Percentiles rank a stretch among this genome's conserved stretches.
These are phyloP conservation scores for Protobothrops flavoviridis DNA, from an alignment of 2,113 vertebrate species.

Conservation along the genomic window DNA sequence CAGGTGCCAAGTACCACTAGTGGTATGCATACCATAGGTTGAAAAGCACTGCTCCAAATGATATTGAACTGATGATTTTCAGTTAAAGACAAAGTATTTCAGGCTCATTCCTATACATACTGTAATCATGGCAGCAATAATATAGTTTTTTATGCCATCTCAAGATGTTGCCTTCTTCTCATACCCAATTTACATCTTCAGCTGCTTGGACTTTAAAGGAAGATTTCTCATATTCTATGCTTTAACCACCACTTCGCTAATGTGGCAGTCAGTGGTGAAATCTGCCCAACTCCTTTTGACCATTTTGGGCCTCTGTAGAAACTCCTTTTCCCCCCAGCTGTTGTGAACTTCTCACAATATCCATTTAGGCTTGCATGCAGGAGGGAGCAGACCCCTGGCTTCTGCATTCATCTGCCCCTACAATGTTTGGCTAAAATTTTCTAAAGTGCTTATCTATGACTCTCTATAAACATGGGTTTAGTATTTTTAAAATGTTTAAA, in stretches of 20 bases:
- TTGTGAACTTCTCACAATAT: background rate
- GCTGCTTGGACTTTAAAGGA: background rate
- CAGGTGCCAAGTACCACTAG: no score
- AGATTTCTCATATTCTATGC: background rate
- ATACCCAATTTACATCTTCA: background rate
- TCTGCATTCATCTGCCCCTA: background rate
- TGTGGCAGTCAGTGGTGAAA: background rate
- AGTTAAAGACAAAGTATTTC: background rate
- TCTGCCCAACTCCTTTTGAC: background rate
- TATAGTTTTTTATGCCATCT: background rate
- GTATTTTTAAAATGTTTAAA: background rate
- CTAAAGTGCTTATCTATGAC: background rate
- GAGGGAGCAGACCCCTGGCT: background rate
- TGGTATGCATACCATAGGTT: no score
- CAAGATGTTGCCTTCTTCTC: background rate
- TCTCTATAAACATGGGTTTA: background rate
- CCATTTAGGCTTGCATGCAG: background rate
- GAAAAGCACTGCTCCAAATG: background rate
- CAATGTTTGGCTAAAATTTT: background rate
- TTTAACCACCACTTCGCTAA: background rate
- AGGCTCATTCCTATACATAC: background rate
- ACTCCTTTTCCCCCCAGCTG: background rate
- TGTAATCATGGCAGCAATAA: background rate
- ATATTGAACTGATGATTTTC: background rate
- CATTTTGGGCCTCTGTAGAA: background rate